Percentiles rank a stretch among this genome's conserved stretches.
Evolutionary conservation across 2,113 vertebrate species (phyloP).

Genomic region (Mus musculus): GRCm39 chr11:50715501-50716000

Average conservation of each 20-base stretch:
- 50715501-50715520: not conserved
- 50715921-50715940: not conserved
- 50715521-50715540: not conserved
- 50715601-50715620: not conserved
- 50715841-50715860: not conserved
- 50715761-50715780: not conserved
- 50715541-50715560: not conserved
- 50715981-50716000: not conserved
- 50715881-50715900: not conserved
- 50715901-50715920: not conserved
- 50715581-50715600: not conserved
- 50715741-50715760: not conserved
- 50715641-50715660: not conserved
- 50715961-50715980: not conserved
- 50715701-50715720: not conserved
- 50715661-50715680: not conserved
- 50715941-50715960: not conserved
- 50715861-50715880: not conserved
- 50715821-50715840: not conserved
- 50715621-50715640: not conserved
- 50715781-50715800: not conserved
- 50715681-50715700: not conserved
- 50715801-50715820: too few species aligned
- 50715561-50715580: not conserved
- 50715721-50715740: not conserved